Evolutionary conservation across 2,888 invertebrate species (phyloP), one percentile per base, ranked within the genome.

Genomic region (Hoplodrina blanda): DNA sequence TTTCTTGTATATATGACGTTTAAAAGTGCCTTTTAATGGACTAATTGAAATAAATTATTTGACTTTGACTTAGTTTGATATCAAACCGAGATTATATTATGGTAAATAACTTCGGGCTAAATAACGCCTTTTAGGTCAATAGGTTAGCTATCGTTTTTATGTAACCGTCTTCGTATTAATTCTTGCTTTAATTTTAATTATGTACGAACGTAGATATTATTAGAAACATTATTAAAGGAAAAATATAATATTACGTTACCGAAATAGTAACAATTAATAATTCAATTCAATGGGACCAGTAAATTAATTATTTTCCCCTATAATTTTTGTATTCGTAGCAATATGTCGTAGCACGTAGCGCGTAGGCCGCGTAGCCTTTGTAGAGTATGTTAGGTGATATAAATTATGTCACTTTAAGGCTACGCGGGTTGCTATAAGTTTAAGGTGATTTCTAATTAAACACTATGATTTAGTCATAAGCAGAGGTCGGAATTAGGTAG

Each of bases 351-450:
- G 44, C 55, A 11, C 76, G 76, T 74, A 74, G 52, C 25, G 44
- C 78, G 73, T 75, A 73, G 69, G 50, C 19, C 44, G 63, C 59
- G 79, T 79, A 74, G 60, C 46, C 62, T 67, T 62, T 78, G 76
- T 78, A 76, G 74, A 73, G n/a, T n/a, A n/a, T n/a, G 20, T 17
- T 13, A 77, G 78, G 30, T 69, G 25, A 44, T 44, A 19, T 8
- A 20, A 69, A n/a, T 37, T 44, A 20, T 8, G 20, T 7, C 10
- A 68, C 30, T 68, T 68, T 55, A 62, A 17, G 41, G 55, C 55
- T 75, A 72, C 73, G 25, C 50, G 30, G 46, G n/a, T 1, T 15
- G 6, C n/a, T 63, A 62, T 20, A 10, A 46, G 15, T 44, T 30
- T 56, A 19, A 41, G 37, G 6, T 37, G 7, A 8, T 13, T 41